Percentiles rank a stretch among this genome's conserved stretches.
phyloP scores from a whole-genome alignment of 2,797 vertebrate genomes.

The Cuniculus paca region DNA sequence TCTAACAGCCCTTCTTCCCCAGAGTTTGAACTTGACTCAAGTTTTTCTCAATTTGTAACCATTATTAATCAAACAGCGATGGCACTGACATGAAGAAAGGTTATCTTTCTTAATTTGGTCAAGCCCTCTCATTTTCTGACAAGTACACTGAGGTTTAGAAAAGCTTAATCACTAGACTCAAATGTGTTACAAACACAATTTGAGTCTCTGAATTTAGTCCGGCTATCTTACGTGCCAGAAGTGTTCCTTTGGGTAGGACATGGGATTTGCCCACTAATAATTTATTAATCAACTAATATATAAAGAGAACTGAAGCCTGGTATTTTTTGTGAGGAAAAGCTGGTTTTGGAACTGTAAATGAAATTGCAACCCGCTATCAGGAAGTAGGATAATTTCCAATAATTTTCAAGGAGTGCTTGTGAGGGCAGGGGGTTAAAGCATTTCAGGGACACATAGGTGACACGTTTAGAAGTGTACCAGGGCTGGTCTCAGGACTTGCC shows the following conservation, averaged over 20 bases:
- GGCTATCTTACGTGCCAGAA: background rate
- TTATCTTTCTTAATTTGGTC: background rate
- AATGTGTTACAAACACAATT: background rate
- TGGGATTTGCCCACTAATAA: background rate
- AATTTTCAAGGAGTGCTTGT: background rate
- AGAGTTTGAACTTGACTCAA: background rate
- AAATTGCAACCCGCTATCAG: background rate
- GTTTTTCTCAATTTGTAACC: background rate
- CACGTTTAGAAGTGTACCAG: background rate
- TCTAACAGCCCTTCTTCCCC: background rate
- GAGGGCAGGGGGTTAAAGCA: background rate
- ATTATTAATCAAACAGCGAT: constrained; percentile 10
- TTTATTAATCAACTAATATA: background rate
- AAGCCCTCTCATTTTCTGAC: constrained; percentile 3
- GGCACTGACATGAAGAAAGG: background rate
- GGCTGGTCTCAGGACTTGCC: background rate
- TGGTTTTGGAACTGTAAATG: background rate
- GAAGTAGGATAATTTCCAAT: constrained; percentile 15
- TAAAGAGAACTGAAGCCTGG: background rate
- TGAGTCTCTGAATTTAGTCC: background rate
- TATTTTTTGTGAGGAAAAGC: background rate
- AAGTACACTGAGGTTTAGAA: background rate
- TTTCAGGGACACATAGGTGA: background rate
- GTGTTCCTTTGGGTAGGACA: background rate
- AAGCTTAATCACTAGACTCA: background rate